Conservation (phyloP, 2,888 invertebrate species). For the Ennomos erosarius region DNA sequence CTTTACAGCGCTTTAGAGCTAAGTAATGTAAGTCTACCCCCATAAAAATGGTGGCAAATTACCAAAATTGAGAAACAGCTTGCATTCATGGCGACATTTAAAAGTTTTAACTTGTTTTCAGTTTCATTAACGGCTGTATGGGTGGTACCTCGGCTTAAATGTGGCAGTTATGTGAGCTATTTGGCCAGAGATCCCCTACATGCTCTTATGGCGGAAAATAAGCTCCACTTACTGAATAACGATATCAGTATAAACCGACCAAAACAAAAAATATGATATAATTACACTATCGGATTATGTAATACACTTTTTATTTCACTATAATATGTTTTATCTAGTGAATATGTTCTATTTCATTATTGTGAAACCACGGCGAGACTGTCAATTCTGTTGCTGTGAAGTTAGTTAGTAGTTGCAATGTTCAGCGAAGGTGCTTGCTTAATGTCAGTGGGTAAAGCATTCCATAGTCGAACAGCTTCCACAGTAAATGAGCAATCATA, state of each 20-base stretch:
- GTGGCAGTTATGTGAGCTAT: conserved; percentile 77
- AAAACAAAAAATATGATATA: too few species aligned
- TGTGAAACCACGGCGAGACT: too few species aligned
- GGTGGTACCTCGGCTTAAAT: conserved; percentile 77
- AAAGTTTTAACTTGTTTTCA: conserved; percentile 79
- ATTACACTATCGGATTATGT: neutral
- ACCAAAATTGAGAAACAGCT: conserved; percentile 79
- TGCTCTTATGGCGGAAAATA: conserved; percentile 9
- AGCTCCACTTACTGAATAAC: conserved; percentile 7
- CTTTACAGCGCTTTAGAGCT: conserved; percentile 28
- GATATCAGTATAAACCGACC: too few species aligned
- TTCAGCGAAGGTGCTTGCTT: too few species aligned
- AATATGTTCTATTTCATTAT: too few species aligned
- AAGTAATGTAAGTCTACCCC: conserved; percentile 38
- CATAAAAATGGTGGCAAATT: conserved; percentile 74
- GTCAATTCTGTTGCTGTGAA: too few species aligned
- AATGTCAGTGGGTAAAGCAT: too few species aligned
- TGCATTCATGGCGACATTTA: conserved; percentile 77
- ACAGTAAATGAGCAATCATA: too few species aligned
- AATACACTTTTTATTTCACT: too few species aligned
- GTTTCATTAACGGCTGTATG: conserved; percentile 82
- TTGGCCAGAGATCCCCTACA: conserved; percentile 57
- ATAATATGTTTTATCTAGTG: too few species aligned
- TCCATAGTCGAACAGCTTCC: too few species aligned
- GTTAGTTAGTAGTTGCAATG: too few species aligned